These are phyloP conservation scores for Anomalospiza imberbis DNA, from an alignment of 2,797 vertebrate genomes.

Conservation along the genomic window DNA sequence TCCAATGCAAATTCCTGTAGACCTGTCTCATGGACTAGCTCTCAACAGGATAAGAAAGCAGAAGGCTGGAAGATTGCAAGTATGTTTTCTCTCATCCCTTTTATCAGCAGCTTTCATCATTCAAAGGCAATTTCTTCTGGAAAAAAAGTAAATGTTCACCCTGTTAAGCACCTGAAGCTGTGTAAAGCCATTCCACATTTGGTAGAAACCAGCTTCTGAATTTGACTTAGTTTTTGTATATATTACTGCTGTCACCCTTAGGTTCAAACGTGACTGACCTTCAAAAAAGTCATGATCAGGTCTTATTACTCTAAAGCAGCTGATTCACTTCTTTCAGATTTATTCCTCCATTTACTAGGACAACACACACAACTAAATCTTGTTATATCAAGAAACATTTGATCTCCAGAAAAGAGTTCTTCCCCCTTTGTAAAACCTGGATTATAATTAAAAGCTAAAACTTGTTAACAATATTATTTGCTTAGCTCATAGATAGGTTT, in stretches of 20 bases:
- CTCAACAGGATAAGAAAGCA: neutral
- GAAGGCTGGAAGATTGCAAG: neutral
- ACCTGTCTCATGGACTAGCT: neutral
- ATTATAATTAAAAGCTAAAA: neutral
- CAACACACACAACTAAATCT: neutral
- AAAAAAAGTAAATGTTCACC: neutral
- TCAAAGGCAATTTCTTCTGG: neutral
- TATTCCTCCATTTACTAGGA: neutral
- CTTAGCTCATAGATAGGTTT: fast-evolving
- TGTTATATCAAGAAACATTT: neutral
- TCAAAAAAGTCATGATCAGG: neutral
- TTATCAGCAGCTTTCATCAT: neutral
- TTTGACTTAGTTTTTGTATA: neutral
- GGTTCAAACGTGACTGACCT: neutral
- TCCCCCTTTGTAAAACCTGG: neutral
- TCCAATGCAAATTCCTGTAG: neutral
- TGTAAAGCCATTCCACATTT: neutral
- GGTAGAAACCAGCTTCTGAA: neutral
- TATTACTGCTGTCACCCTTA: neutral
- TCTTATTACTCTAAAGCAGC: neutral
- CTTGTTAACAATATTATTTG: neutral
- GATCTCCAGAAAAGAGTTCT: neutral
- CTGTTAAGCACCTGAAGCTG: neutral
- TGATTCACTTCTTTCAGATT: neutral
- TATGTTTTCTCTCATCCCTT: neutral